Base-by-base conservation (phyloP, 2,888 invertebrate species). In the Prosapia bicincta region DNA sequence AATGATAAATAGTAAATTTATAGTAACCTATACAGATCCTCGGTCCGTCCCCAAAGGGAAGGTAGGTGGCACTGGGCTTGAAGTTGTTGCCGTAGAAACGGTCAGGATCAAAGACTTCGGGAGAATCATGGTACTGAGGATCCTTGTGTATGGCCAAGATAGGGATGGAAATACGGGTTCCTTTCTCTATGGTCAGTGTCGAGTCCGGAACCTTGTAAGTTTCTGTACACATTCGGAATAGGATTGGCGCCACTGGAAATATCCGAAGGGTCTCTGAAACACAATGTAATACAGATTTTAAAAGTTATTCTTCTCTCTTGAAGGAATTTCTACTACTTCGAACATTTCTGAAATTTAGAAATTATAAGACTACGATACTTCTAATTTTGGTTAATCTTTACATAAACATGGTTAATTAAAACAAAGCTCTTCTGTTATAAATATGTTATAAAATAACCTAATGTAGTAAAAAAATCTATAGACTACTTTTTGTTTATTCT, bases 11-110 rank as follows among this genome's bases (percentile, higher is more conserved):
- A n/a, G n/a, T n/a, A n/a, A n/a, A n/a, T n/a, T n/a, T n/a, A n/a
- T n/a, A n/a, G n/a, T n/a, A n/a, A 71, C 71, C 71, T 26, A 71
- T 71, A 20, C 71, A 71, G 9, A 65, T 71, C 20, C 71, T 71
- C 3, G 71, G 71, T 7, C 71, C 71, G 28, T 71, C 71, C 23
- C 71, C 71, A 20, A 72, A 72, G 6, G 72, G 72, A 20, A 72
- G 23, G 67, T 30, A 72, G n/a, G 24, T 67, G 1, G 32, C 38
- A 13, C 32, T 30, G 3, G 72, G 72, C 20, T 72, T 72, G 65
- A 67, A 72, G 72, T 72, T 72, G 32, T 54, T 54, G 20, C 32
- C 72, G 3, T 25, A 24, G 30, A 72, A 72, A 13, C 72, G 20
- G 15, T 72, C 72, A 0, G 72, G 72, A 15, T 72, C 25, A 24